Evolutionary conservation across 2,888 invertebrate genomes (phyloP).

Genomic region (Chromoteleia sp.): DNA sequence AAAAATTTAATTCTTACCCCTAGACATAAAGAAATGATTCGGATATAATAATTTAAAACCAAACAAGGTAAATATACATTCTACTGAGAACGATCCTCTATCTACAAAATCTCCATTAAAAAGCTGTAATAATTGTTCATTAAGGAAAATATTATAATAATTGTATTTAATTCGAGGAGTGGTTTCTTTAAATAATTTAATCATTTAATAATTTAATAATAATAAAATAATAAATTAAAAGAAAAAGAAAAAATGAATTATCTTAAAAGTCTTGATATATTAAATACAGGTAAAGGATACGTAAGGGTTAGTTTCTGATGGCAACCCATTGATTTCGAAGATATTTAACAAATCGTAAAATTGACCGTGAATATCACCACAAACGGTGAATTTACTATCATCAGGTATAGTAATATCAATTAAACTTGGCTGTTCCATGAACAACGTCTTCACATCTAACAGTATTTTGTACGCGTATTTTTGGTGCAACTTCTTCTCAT

Average conservation of each 20-base stretch:
- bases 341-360: constrained; percentile 99
- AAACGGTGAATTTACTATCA: constrained; percentile 97
- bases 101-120: constrained; percentile 99
- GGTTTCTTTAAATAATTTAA: no score
- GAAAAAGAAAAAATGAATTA: no score
- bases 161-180: no score
- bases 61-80: constrained; percentile 98
- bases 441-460: constrained; percentile 93
- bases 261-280: no score
- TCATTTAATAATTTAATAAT: background rate
- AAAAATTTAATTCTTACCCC: constrained; percentile 91
- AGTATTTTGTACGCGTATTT: constrained; percentile 99
- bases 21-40: constrained; percentile 97
- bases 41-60: constrained; percentile 98
- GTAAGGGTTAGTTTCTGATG: constrained; percentile 97
- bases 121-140: constrained; percentile 85
- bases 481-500: constrained; percentile 96
- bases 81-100: constrained; percentile 99
- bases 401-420: constrained; percentile 95
- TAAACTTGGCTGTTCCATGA: constrained; percentile 93
- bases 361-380: constrained; percentile 99
- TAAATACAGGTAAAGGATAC: constrained; percentile 88
- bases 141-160: no score
- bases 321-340: constrained; percentile 98
- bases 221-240: no score